phyloP scores from a whole-genome alignment of 2,888 invertebrate genomes.

The Trileptium ribeirensis region DNA sequence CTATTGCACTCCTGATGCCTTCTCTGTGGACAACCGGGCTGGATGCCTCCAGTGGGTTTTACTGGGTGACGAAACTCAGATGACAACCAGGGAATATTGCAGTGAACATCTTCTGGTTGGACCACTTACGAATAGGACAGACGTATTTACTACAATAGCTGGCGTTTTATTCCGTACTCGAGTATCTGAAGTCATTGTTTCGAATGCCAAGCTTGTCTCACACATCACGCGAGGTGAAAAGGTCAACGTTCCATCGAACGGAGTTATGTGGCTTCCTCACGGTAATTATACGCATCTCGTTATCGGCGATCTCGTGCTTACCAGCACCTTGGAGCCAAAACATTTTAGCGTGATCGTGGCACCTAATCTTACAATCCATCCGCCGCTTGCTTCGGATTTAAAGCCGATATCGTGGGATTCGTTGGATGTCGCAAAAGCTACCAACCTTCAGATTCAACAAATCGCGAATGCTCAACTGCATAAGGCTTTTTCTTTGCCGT shows the following conservation, averaged over 20 bases:
- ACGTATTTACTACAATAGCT: not conserved
- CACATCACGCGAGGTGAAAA: not conserved
- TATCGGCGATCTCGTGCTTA: not conserved
- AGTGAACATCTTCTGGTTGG: not conserved
- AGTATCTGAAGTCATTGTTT: not conserved
- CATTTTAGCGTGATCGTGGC: too few species aligned
- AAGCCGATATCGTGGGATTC: too few species aligned
- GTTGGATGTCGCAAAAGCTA: too few species aligned
- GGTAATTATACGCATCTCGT: not conserved
- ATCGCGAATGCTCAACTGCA: too few species aligned
- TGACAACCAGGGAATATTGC: not conserved
- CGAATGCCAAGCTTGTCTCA: not conserved
- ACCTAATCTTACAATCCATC: too few species aligned
- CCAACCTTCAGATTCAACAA: too few species aligned
- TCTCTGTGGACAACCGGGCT: not conserved
- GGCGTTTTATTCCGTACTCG: not conserved
- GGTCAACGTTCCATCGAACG: not conserved
- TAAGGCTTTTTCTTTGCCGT: too few species aligned
- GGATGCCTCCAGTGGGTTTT: not conserved
- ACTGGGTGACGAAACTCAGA: not conserved
- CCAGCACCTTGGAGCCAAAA: not conserved
- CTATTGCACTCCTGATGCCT: not conserved
- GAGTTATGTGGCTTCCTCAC: slow-evolving; percentile 4
- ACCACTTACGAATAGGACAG: not conserved
- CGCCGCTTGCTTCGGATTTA: too few species aligned